A percentile compares a stretch with the other conserved stretches of the same genome.
phyloP scores from a whole-genome alignment of 2,113 vertebrate species.

The Tenebrosternarchus preto region DNA sequence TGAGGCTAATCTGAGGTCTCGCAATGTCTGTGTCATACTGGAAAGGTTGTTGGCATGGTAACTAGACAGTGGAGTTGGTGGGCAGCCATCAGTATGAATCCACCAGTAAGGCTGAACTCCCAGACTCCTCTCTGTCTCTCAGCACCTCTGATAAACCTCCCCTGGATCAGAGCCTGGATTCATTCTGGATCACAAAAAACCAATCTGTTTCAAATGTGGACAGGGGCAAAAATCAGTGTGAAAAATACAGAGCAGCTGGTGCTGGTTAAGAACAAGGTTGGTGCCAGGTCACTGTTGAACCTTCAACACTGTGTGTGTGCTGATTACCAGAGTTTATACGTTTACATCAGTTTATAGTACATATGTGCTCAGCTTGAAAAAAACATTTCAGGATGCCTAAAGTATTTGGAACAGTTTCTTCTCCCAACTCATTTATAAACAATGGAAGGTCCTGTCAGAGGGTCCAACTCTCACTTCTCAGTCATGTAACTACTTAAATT shows the following conservation, averaged over 20 bases:
- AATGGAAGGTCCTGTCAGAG: no score
- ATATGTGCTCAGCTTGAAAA: no score
- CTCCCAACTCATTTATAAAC: no score
- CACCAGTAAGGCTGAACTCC: neutral
- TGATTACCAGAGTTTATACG: no score
- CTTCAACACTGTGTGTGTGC: neutral
- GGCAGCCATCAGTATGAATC: conserved; percentile 25
- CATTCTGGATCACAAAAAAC: conserved; percentile 2
- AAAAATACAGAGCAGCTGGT: conserved; percentile 22
- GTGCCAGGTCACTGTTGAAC: neutral
- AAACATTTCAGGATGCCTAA: no score
- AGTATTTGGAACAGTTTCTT: no score
- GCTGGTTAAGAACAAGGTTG: neutral
- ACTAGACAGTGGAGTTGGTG: conserved; percentile 40
- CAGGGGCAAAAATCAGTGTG: no score
- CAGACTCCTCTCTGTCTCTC: conserved; percentile 1
- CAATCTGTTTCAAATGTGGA: no score
- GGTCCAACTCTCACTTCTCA: no score
- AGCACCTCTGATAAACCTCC: neutral
- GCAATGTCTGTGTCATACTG: conserved; percentile 36
- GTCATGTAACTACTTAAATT: no score
- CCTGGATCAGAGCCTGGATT: no score
- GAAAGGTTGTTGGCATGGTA: conserved; percentile 56
- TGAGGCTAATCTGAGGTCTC: conserved; percentile 36
- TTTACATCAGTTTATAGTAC: no score